Percentiles rank a stretch among this genome's conserved stretches.
phyloP scores from a whole-genome alignment of 2,797 vertebrate species.

The Semaprochilodus insignis region DNA sequence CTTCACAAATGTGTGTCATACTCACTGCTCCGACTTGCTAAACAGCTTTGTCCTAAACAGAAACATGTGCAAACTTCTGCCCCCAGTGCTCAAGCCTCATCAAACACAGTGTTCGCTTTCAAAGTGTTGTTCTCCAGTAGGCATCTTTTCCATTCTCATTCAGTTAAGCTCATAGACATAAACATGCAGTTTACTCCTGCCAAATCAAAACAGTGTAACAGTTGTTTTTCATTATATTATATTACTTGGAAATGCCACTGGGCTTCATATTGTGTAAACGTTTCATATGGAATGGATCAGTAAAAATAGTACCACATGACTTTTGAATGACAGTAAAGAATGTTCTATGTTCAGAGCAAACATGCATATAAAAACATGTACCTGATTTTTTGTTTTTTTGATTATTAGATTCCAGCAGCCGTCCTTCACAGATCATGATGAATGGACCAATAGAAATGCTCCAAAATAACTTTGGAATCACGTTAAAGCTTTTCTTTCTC shows the following conservation, averaged over 20 bases:
- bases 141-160: neutral
- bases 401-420: too few species aligned
- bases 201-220: too few species aligned
- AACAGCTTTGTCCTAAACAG: constrained; percentile 20
- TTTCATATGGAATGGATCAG: neutral
- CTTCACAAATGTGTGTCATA: constrained; percentile 6
- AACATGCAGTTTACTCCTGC: neutral
- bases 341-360: too few species aligned
- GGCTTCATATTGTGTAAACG: neutral
- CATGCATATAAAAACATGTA: too few species aligned
- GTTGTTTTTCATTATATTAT: neutral
- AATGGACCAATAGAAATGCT: neutral
- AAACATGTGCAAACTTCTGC: constrained; percentile 42
- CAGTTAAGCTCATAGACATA: neutral
- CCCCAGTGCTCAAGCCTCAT: neutral
- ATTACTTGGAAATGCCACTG: neutral
- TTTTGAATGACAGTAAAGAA: too few species aligned
- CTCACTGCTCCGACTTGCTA: constrained; percentile 1
- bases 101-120: constrained; percentile 8
- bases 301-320: neutral
- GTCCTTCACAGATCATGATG: neutral
- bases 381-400: too few species aligned
- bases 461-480: too few species aligned
- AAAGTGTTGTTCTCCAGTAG: constrained; percentile 8
- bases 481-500: neutral